Evolutionary conservation across 2,888 invertebrate species (phyloP).

Genomic region (Caenorhabditis angaria): DNA sequence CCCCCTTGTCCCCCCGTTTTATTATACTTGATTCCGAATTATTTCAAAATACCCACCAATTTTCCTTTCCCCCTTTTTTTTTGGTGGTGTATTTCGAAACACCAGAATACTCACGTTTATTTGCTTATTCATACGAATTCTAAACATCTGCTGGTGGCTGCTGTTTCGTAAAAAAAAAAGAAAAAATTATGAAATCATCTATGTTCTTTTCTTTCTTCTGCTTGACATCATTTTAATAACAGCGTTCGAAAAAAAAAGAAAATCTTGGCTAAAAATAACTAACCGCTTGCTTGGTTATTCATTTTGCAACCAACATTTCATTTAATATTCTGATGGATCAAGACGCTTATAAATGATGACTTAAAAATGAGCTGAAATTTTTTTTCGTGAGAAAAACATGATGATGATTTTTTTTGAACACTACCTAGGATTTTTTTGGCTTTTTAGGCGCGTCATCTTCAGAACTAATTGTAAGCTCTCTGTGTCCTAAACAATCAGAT

Average conservation of each 20-base stretch:
- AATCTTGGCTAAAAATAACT: not conserved
- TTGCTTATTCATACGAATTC: not conserved
- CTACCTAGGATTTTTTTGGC: too few relatives aligned
- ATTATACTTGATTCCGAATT: not conserved
- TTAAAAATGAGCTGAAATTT: too few relatives aligned
- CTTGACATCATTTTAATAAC: conserved; percentile 1
- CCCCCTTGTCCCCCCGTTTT: too few relatives aligned
- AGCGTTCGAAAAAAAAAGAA: not conserved
- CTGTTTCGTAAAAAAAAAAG: not conserved
- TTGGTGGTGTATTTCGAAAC: not conserved
- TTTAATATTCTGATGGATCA: too few relatives aligned
- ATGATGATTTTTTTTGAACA: too few relatives aligned
- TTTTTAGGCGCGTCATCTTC: too few relatives aligned
- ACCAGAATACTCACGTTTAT: not conserved
- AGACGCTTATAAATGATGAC: too few relatives aligned
- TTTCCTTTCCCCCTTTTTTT: not conserved
- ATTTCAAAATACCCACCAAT: not conserved
- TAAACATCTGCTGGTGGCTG: not conserved
- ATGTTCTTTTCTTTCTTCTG: not conserved
- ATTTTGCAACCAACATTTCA: not conserved
- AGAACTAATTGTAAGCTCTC: too few relatives aligned
- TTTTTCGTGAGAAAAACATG: too few relatives aligned
- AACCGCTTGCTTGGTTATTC: too few relatives aligned
- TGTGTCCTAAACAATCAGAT: too few relatives aligned
- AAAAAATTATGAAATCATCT: not conserved